Evolutionary conservation across 1,140 invertebrate species (phyloP).

Genomic region (Lucilia sericata): DNA sequence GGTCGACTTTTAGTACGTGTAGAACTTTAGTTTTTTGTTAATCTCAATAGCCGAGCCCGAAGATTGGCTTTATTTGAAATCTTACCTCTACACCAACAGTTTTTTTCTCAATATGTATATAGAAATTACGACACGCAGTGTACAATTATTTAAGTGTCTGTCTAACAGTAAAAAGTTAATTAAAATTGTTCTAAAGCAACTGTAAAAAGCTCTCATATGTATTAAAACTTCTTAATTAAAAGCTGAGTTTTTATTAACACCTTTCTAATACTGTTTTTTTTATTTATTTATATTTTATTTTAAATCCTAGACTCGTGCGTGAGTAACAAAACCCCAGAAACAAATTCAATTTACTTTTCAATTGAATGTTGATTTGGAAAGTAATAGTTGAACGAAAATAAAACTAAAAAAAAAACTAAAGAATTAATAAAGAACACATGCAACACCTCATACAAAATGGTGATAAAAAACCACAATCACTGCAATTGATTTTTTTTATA

Average conservation of each 20-base stretch:
- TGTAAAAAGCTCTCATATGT: neutral
- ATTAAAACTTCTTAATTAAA: slow-evolving; percentile 4
- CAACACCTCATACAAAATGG: slow-evolving; percentile 19
- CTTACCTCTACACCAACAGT: too few relatives aligned
- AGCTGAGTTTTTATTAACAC: neutral
- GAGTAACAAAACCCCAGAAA: neutral
- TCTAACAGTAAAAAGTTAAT: too few relatives aligned
- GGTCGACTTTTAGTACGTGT: too few relatives aligned
- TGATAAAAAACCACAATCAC: neutral
- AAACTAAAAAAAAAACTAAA: neutral
- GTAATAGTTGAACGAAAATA: neutral
- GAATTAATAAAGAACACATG: slow-evolving; percentile 14
- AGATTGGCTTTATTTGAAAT: too few relatives aligned
- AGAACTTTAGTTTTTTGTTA: too few relatives aligned
- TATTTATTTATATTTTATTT: neutral
- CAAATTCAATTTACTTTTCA: slow-evolving; percentile 13
- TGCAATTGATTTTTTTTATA: neutral
- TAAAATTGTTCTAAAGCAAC: too few relatives aligned
- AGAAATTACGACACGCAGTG: too few relatives aligned
- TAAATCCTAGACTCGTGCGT: neutral
- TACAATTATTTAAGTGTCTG: too few relatives aligned
- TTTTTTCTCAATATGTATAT: too few relatives aligned
- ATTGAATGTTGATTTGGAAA: slow-evolving; percentile 7
- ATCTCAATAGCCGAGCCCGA: too few relatives aligned
- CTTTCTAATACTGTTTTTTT: neutral